Percentiles rank a stretch among this genome's conserved stretches.
phyloP scores from a whole-genome alignment of 2,888 invertebrate species.

The Ormyrus rosae region DNA sequence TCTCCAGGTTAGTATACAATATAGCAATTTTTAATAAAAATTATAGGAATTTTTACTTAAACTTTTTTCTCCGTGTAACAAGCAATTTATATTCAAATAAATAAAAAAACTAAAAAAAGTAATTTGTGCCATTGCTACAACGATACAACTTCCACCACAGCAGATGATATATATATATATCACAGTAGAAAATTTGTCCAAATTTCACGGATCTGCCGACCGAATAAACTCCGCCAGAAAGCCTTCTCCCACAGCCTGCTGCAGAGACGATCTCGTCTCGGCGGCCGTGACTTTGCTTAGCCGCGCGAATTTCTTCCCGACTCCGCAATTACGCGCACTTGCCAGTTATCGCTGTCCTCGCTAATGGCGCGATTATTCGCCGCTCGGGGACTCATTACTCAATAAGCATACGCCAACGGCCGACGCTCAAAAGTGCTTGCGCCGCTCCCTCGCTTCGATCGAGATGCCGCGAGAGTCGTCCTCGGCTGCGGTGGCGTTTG shows the following conservation, averaged over 20 bases:
- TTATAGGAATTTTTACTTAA: too few relatives aligned
- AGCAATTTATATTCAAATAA: too few relatives aligned
- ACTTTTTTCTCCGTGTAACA: too few relatives aligned
- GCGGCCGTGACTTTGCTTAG: conserved; percentile 17
- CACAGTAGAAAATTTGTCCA: not conserved
- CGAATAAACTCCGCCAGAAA: not conserved
- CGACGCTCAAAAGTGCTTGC: not conserved
- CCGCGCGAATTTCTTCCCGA: not conserved
- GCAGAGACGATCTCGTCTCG: not conserved
- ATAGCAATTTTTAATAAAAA: too few relatives aligned
- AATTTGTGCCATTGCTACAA: not conserved
- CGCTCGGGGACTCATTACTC: not conserved
- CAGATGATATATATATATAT: not conserved
- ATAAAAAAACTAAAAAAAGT: not conserved
- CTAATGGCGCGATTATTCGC: conserved; percentile 2
- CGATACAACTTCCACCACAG: not conserved
- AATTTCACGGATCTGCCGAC: not conserved
- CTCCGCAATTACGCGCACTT: conserved; percentile 1
- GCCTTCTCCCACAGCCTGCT: not conserved
- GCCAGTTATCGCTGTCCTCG: conserved; percentile 7
- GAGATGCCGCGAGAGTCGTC: not conserved
- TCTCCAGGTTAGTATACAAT: too few relatives aligned
- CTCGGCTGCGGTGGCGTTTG: too few relatives aligned
- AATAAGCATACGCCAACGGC: conserved; percentile 12
- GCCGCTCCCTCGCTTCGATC: not conserved